A percentile compares a stretch with the other conserved stretches of the same genome.
These are phyloP conservation scores for Hiodon alosoides DNA, from an alignment of 2,113 vertebrate genomes.

Conservation along the genomic window DNA sequence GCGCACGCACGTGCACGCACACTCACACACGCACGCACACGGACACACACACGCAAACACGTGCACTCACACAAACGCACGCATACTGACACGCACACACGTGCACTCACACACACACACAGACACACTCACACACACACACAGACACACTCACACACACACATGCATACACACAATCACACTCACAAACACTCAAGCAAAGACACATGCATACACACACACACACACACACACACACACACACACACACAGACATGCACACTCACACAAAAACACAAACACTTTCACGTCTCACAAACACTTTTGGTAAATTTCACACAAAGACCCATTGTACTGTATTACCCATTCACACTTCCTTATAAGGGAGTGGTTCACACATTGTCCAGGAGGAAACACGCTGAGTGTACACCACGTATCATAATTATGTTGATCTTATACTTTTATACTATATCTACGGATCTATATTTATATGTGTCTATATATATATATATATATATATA, in stretches of 20 bases:
- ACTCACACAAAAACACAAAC: background rate
- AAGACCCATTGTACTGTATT: too few relatives aligned
- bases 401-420: too few relatives aligned
- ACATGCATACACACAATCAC: background rate
- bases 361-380: too few relatives aligned
- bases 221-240: background rate
- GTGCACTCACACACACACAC: background rate
- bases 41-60: background rate
- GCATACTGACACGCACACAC: background rate
- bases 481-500: too few relatives aligned
- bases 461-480: too few relatives aligned
- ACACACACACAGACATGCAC: background rate
- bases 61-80: background rate
- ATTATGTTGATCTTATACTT: too few relatives aligned
- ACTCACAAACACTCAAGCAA: too few relatives aligned
- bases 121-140: too few relatives aligned
- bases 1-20: background rate
- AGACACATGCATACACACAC: background rate
- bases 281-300: background rate
- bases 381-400: too few relatives aligned
- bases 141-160: conserved; percentile 7
- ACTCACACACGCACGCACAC: background rate
- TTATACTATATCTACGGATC: too few relatives aligned
- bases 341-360: too few relatives aligned
- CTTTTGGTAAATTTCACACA: background rate